Evolutionary conservation across 2,888 invertebrate species (phyloP), one percentile per base, ranked within the genome.

Genomic region (Yponomeuta sedellus): DNA sequence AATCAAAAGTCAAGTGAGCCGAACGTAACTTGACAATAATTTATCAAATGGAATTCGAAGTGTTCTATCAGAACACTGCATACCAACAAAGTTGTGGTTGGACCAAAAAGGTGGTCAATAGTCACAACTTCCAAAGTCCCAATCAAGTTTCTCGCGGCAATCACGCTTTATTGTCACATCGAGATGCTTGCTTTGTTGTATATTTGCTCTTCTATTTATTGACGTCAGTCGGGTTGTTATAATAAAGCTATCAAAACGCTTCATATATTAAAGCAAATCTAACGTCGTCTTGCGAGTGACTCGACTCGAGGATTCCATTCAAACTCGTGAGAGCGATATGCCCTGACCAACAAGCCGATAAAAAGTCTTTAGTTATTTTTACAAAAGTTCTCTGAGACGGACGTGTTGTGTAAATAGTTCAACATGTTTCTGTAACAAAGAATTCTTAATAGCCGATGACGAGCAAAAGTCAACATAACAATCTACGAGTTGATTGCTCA

Each of bases 391-490:
- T 85, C 83, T 78, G 78, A 85, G 79, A 76, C 83, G 82, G 80
- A 74, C 87, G 88, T 90, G 90, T 88, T 90, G 88, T 88, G 87
- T 91, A 91, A 90, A 91, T 89, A 91, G 89, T 89, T 83, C 87
- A 82, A 88, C 89, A 89, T 90, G 90, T 90, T 89, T 85, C 86
- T 83, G 80, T 83, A 88, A 91, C 90, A 91, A 91, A 88, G 90
- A 88, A 86, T 83, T 88, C 90, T 91, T 90, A 90, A 90, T 89
- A 89, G 82, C 85, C 87, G 89, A 89, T 90, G 90, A 91, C 90
- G 86, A 82, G 89, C 86, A 80, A 86, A 81, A 88, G 86, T 86
- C 84, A 84, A 86, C 82, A 82, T 79, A 87, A 91, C 90, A 91
- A 91, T 90, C 88, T 83, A 83, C 72, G 78, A 74, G 82, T 82